These are phyloP conservation scores for Temnothorax curvispinosus DNA, from an alignment of 1,140 invertebrate genomes.

Conservation along the genomic window DNA sequence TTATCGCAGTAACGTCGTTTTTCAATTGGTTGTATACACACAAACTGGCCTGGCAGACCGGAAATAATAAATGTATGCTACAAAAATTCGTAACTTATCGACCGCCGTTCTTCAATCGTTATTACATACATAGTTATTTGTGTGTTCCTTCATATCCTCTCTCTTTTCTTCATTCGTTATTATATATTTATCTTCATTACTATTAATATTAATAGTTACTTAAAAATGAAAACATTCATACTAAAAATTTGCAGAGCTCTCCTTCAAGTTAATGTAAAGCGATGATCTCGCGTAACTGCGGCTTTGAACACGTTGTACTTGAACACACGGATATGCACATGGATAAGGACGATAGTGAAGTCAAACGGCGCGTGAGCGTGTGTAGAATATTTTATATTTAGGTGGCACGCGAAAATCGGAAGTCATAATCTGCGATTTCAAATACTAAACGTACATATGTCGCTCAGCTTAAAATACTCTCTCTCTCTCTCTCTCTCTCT, in stretches of 20 bases:
- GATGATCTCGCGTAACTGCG: slow-evolving; percentile 62
- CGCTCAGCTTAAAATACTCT: slow-evolving; percentile 29
- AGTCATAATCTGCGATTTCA: slow-evolving; percentile 50
- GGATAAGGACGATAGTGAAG: slow-evolving; percentile 26
- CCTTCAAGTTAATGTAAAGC: slow-evolving; percentile 66
- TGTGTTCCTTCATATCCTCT: slow-evolving; percentile 61
- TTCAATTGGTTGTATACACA: slow-evolving; percentile 75
- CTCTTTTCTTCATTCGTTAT: slow-evolving; percentile 61
- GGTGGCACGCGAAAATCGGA: slow-evolving; percentile 47
- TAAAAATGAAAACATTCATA: slow-evolving; percentile 78
- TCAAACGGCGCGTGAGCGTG: slow-evolving; percentile 32
- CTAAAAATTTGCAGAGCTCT: slow-evolving; percentile 77
- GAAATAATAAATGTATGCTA: slow-evolving; percentile 79
- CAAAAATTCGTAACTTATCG: slow-evolving; percentile 81
- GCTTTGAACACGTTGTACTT: slow-evolving; percentile 63
- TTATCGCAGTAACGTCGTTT: slow-evolving; percentile 75
- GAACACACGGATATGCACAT: slow-evolving; percentile 61
- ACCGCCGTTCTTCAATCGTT: slow-evolving; percentile 74
- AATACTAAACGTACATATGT: slow-evolving; percentile 35
- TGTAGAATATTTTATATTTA: slow-evolving; percentile 45
- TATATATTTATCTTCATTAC: slow-evolving; percentile 63
- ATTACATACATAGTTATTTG: slow-evolving; percentile 76
- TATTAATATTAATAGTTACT: slow-evolving; percentile 70
- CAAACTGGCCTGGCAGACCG: slow-evolving; percentile 69
- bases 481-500: not conserved